Base-by-base conservation (phyloP, 2,113 vertebrate genomes). In the Solenodon paradoxus region DNA sequence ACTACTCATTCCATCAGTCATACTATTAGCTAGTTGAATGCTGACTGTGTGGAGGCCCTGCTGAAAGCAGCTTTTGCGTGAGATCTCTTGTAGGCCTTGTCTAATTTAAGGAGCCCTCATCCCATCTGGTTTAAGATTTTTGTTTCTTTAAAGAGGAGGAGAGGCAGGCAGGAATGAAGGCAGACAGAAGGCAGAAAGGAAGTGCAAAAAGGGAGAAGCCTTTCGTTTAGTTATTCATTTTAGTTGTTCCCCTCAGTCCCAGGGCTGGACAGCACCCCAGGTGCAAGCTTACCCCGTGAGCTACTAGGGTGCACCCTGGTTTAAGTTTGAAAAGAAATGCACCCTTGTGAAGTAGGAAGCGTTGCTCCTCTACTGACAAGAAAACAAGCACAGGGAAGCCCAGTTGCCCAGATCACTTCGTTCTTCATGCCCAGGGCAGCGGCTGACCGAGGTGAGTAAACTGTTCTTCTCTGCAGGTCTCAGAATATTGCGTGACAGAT, bases 401-500 rank as follows among this genome's bases (percentile, higher is more conserved):
- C 45, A 24, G 49, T 63, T 26, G 28, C 8, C 22, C 2, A 30
- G 40, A 47, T 88, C 71, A n/a, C 72, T 53, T 55, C n/a, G 35
- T 7, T 51, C 55, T 81, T 64, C n/a, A n/a, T n/a, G n/a, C n/a
- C n/a, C n/a, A n/a, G n/a, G n/a, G n/a, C n/a, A n/a, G n/a, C n/a
- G n/a, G n/a, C n/a, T n/a, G n/a, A n/a, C n/a, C n/a, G n/a, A n/a
- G n/a, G n/a, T n/a, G n/a, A n/a, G n/a, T n/a, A n/a, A 94, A 20
- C 83, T 79, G 26, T 40, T 92, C 1, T 95, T 96, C 69, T 72
- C 35, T 97, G 97, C 96, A 99, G 98, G 96, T 98, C 61, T 97
- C 96, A 84, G 95, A 96, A 93, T 88, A 96, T 71, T 96, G 97
- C 71, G 32, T 26, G 88, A 93, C 92, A 53, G 97, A 97, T 84